phyloP scores from a whole-genome alignment of 2,888 invertebrate species.

The Lasioglossum pauxillum region DNA sequence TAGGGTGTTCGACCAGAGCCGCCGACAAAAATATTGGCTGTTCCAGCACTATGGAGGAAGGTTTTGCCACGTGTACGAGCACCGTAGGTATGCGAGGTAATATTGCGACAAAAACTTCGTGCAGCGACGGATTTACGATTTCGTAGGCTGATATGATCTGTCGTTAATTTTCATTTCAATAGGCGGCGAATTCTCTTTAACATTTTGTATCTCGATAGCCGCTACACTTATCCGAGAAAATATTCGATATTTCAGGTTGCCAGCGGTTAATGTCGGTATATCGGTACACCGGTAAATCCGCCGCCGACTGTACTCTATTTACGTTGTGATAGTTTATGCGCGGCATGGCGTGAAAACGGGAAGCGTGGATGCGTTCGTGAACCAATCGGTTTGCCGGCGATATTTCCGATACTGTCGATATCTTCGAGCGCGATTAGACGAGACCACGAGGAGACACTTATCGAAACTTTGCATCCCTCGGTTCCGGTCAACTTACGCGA shows the following conservation, averaged over 20 bases:
- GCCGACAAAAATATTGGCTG: conserved; percentile 5
- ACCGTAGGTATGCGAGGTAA: conserved; percentile 2
- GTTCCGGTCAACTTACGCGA: background rate
- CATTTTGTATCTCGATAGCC: background rate
- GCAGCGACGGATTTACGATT: conserved; percentile 2
- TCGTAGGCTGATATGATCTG: background rate
- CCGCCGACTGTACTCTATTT: too few relatives aligned
- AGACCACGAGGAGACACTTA: conserved; percentile 22
- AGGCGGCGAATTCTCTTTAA: background rate
- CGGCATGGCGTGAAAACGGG: background rate
- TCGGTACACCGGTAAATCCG: background rate
- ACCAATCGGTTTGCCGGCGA: background rate
- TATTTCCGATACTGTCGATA: background rate
- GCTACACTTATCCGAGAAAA: background rate
- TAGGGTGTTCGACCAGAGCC: background rate
- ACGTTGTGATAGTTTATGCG: too few relatives aligned
- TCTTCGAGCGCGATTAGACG: background rate
- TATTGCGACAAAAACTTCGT: background rate
- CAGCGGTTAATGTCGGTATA: background rate
- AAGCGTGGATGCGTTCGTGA: background rate
- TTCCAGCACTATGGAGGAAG: background rate
- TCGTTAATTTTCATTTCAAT: background rate
- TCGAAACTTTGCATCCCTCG: conserved; percentile 5
- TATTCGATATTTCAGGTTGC: background rate
- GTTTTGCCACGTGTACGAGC: background rate